Evolutionary conservation across 2,888 invertebrate species (phyloP).

Genomic region (Andrena dorsata): DNA sequence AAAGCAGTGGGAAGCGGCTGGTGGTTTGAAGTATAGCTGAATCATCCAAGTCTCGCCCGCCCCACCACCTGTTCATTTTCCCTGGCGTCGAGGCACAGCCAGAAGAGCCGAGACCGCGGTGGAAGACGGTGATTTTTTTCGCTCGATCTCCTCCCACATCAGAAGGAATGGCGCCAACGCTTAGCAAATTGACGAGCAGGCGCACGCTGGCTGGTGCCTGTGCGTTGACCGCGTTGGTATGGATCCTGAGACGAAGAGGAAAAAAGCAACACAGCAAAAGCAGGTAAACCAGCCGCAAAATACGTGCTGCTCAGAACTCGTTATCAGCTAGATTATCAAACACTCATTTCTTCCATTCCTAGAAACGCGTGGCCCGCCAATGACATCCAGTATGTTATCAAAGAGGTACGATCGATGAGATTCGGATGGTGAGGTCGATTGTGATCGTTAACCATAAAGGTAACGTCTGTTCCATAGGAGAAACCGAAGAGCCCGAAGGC

Average conservation of each 20-base stretch:
- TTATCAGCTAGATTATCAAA: not conserved
- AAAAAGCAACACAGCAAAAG: conserved; percentile 61
- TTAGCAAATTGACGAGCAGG: conserved; percentile 91
- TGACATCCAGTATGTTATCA: conserved; percentile 92
- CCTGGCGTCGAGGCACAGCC: not conserved
- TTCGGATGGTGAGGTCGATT: no score
- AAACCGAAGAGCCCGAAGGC: conserved; percentile 87
- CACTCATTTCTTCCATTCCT: conserved; percentile 63
- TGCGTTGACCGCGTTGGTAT: conserved; percentile 86
- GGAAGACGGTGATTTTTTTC: conserved; percentile 22
- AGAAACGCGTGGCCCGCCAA: conserved; percentile 88
- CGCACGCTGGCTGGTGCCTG: conserved; percentile 89
- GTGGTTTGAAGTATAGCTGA: conserved; percentile 19
- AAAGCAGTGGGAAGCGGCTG: no score
- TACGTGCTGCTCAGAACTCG: not conserved
- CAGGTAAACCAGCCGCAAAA: conserved; percentile 43
- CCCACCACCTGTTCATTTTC: conserved; percentile 53
- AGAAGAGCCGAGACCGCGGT: conserved; percentile 32
- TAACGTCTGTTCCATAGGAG: conserved; percentile 77
- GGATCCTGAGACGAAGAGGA: conserved; percentile 77
- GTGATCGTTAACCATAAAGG: conserved; percentile 76
- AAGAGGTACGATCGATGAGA: conserved; percentile 85
- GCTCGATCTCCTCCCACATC: not conserved
- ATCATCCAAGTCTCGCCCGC: conserved; percentile 26
- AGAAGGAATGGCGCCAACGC: conserved; percentile 90